Evolutionary conservation across 1,140 invertebrate species (phyloP).

Genomic region (Cydia splendana): DNA sequence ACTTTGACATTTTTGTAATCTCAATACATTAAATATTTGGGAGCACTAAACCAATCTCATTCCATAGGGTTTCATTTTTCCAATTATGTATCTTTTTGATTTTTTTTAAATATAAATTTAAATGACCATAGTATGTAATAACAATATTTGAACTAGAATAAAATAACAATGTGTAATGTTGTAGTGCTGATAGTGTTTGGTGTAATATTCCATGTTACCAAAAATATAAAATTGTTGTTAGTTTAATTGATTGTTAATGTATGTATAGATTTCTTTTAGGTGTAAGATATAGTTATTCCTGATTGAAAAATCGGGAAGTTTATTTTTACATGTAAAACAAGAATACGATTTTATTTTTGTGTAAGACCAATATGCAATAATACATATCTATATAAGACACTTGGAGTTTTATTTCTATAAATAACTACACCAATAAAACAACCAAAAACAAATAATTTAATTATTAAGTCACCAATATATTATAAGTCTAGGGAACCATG

Average conservation of each 20-base stretch:
- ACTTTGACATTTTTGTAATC: background rate
- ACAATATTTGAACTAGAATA: background rate
- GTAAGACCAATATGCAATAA: conserved; percentile 72
- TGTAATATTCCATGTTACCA: conserved; percentile 73
- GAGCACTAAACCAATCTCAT: background rate
- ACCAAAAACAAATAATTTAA: background rate
- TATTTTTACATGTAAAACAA: conserved; percentile 75
- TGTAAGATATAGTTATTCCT: conserved; percentile 72
- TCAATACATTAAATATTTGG: background rate
- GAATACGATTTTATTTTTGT: conserved; percentile 76
- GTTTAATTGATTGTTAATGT: conserved; percentile 71
- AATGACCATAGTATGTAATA: conserved; percentile 4
- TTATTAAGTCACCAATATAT: background rate
- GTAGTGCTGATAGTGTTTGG: conserved; percentile 46
- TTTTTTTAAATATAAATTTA: background rate
- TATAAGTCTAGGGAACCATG: background rate
- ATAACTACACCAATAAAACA: background rate
- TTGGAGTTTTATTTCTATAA: conserved; percentile 40
- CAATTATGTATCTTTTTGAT: no score
- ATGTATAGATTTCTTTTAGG: conserved; percentile 67
- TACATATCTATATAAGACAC: conserved; percentile 67
- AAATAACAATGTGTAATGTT: conserved; percentile 28
- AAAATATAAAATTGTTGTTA: conserved; percentile 69
- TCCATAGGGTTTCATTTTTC: no score
- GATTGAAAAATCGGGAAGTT: conserved; percentile 63